Base-by-base conservation (phyloP, 1,140 invertebrate species). In the Sitodiplosis mosellana region DNA sequence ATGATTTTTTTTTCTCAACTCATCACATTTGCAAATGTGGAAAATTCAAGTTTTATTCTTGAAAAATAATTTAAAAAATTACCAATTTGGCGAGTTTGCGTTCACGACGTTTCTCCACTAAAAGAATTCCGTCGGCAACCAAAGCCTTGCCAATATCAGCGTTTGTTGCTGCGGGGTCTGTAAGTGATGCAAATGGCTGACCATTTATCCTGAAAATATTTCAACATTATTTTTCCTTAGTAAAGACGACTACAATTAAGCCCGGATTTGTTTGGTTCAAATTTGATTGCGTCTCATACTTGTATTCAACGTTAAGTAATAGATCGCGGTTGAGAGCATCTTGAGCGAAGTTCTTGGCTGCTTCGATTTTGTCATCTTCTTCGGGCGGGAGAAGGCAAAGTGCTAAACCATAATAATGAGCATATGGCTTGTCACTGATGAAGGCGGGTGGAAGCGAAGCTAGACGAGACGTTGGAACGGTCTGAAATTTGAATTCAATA, bases 381-480 rank as follows among this genome's bases (percentile, higher is more conserved):
- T 95, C 90, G 49, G 77, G 71, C 2, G 91, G 88, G 56, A 92
- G 73, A 52, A 73, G 69, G 17, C 92, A 76, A 58, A 85, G 83
- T 6, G 90, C 89, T 36, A 98, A 64, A 5, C 68, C 66, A 61
- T 90, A 95, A 61, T 96, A 87, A 15, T 75, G 76, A 0, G 92
- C 94, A 59, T 81, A 90, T 1, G 85, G 74, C 49, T 82, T 78
- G 27, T 90, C 78, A 15, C 68, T 63, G 3, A 72, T 65, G 55
- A 87, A 92, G 33, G 76, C 72, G 52, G 84, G 75, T 0, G 93
- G 90, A 42, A 98, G 67, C 15, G 75, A 64, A 21, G 88, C 87
- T 50, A 83, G 72, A 36, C 77, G 72, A 10, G 73, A 75, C 10
- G 70, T 61, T 36, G 62, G 61, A 46, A 64, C 54, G 45, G 66